Percentiles rank a stretch among this genome's conserved stretches.
These are phyloP conservation scores for Odocoileus virginianus DNA, from an alignment of 2,113 vertebrate genomes.

Conservation along the genomic window DNA sequence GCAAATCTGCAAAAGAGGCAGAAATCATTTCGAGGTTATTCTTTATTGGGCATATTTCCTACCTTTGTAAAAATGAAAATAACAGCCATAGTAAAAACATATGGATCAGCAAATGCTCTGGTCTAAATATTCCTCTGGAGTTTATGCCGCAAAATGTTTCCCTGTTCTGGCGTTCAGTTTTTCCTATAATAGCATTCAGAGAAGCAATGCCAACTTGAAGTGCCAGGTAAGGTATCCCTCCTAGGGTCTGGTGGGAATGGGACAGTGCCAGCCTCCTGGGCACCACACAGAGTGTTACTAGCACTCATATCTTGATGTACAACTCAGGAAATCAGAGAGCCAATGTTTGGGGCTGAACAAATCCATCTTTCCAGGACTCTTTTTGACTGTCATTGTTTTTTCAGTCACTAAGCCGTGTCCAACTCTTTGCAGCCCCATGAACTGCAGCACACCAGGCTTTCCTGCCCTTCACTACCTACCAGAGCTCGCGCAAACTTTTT, in stretches of 20 bases:
- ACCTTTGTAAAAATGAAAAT: constrained; percentile 49
- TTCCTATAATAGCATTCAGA: neutral
- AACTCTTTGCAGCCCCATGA: neutral
- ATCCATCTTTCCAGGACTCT: neutral
- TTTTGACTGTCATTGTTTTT: neutral
- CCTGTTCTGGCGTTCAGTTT: neutral
- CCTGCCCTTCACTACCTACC: neutral
- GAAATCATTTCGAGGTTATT: neutral
- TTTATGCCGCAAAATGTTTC: neutral
- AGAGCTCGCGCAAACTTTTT: neutral
- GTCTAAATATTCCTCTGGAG: constrained; percentile 30
- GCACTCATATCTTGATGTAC: neutral
- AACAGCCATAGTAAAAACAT: constrained; percentile 33
- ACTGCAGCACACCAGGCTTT: neutral
- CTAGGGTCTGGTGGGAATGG: neutral
- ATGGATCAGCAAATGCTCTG: constrained; percentile 43
- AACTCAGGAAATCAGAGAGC: neutral
- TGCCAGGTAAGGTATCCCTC: neutral
- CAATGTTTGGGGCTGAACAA: neutral
- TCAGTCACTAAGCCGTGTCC: neutral
- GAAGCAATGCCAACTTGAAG: neutral
- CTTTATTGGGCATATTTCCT: neutral
- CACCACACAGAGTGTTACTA: neutral
- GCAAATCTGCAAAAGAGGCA: neutral
- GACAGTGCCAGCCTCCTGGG: neutral